phyloP scores from a whole-genome alignment of 2,797 vertebrate species.

The Sebastes hubbsi region DNA sequence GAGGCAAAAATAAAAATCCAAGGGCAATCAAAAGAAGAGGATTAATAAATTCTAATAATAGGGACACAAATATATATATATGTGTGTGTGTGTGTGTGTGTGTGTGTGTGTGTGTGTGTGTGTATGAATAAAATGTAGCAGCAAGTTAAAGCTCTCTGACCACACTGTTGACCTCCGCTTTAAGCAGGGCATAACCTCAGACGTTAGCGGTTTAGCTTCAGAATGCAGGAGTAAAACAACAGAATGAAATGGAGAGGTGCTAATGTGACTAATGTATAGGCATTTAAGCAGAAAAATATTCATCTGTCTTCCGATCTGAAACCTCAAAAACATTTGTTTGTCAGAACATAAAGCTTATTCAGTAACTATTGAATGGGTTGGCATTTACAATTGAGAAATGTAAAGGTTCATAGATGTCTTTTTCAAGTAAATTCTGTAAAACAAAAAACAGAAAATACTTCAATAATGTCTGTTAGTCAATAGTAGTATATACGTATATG shows the following conservation, averaged over 20 bases:
- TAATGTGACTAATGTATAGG: neutral
- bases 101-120: neutral
- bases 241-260: neutral
- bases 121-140: neutral
- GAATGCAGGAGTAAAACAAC: neutral
- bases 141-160: neutral
- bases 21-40: constrained; percentile 11
- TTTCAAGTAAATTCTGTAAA: neutral
- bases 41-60: constrained; percentile 7
- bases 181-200: neutral
- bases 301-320: neutral
- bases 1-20: constrained; percentile 3
- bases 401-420: neutral
- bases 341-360: neutral
- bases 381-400: neutral
- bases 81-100: neutral
- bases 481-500: no score
- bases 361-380: neutral
- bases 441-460: neutral
- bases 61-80: neutral
- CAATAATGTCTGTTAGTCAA: neutral
- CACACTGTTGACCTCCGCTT: constrained; percentile 1
- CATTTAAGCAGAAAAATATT: neutral
- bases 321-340: neutral
- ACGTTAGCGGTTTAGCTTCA: neutral